A percentile compares a stretch with the other conserved stretches of the same genome.
These are phyloP conservation scores for Cinclus cinclus DNA, from an alignment of 2,113 vertebrate species.

Conservation along the genomic window DNA sequence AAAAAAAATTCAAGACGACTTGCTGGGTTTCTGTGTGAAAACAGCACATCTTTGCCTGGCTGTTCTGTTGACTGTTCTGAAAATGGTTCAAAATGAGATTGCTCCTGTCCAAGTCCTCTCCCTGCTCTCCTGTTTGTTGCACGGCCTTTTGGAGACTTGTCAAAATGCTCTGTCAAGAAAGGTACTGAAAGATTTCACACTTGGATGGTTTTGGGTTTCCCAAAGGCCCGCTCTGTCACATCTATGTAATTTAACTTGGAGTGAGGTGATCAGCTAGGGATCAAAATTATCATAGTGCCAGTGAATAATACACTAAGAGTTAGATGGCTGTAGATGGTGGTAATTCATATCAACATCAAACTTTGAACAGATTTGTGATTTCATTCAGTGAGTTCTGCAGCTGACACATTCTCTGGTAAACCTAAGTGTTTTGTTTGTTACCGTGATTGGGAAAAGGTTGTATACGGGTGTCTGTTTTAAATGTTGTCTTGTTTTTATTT, in stretches of 20 bases:
- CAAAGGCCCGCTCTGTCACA: constrained; percentile 16
- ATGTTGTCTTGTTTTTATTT: background rate
- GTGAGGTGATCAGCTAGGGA: background rate
- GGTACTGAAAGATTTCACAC: background rate
- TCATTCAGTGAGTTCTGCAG: background rate
- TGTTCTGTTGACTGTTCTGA: background rate
- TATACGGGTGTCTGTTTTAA: background rate
- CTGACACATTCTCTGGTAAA: background rate
- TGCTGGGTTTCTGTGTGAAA: background rate
- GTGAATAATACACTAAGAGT: background rate
- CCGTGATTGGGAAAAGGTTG: background rate
- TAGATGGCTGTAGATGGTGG: background rate
- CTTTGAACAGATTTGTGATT: background rate
- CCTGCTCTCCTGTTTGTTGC: background rate
- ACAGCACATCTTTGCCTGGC: background rate
- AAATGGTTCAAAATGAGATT: background rate
- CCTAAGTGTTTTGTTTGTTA: background rate
- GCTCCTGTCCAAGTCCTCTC: background rate
- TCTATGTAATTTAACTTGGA: background rate
- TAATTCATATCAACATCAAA: background rate
- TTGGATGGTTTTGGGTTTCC: background rate
- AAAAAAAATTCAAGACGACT: background rate
- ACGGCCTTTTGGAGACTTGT: background rate
- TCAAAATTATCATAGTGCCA: background rate
- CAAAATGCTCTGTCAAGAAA: background rate